phyloP scores from a whole-genome alignment of 2,888 invertebrate species.

The Venustoraphidia nigricollis region DNA sequence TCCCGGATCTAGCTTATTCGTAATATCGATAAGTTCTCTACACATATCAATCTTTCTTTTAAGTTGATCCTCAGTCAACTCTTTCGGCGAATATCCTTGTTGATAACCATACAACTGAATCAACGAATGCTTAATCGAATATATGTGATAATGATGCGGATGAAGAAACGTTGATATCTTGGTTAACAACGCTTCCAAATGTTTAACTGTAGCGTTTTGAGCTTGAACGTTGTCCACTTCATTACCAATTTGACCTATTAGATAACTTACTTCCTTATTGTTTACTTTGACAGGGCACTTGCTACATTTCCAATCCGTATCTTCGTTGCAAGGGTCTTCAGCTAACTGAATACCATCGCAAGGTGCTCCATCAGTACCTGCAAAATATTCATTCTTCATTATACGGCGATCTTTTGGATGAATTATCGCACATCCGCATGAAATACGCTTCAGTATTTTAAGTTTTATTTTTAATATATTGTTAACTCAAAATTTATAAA shows the following conservation, averaged over 20 bases:
- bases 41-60: slow-evolving; percentile 53
- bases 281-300: slow-evolving; percentile 49
- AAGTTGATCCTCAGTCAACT: slow-evolving; percentile 40
- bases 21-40: slow-evolving; percentile 43
- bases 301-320: slow-evolving; percentile 63
- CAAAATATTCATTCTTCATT: too few relatives aligned
- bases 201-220: slow-evolving; percentile 33
- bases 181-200: slow-evolving; percentile 45
- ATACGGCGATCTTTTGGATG: too few relatives aligned
- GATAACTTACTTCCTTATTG: slow-evolving; percentile 45
- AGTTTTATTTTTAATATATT: too few relatives aligned
- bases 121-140: slow-evolving; percentile 66
- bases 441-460: too few relatives aligned
- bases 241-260: slow-evolving; percentile 57
- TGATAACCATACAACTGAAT: slow-evolving; percentile 66
- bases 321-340: slow-evolving; percentile 48
- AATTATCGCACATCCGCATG: too few relatives aligned
- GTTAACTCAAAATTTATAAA: too few relatives aligned
- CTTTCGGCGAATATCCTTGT: slow-evolving; percentile 34
- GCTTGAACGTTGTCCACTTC: slow-evolving; percentile 54
- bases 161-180: slow-evolving; percentile 63
- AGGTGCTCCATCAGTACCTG: slow-evolving; percentile 16
- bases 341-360: slow-evolving; percentile 59
- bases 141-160: slow-evolving; percentile 71
- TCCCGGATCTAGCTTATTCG: slow-evolving; percentile 53